Conservation (phyloP, 2,797 vertebrate species). For the Sylvia borin region DNA sequence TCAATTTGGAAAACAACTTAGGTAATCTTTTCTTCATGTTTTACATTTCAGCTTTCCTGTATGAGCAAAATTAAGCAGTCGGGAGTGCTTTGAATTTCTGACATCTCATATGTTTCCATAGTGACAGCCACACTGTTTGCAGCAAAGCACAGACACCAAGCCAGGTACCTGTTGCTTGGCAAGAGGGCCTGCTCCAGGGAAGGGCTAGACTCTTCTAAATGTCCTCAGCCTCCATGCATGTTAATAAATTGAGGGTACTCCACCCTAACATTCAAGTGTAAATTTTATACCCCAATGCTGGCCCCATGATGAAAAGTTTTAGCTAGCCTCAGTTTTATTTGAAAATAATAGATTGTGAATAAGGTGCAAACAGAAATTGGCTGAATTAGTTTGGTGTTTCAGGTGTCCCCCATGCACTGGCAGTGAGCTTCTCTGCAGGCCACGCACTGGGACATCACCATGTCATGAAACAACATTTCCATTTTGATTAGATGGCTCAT, state of each 20-base stretch:
- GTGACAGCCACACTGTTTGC: not conserved
- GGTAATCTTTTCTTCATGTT: not conserved
- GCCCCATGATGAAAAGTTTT: not conserved
- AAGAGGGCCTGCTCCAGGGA: not conserved
- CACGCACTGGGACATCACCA: rapidly evolving
- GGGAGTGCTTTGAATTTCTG: constrained; percentile 19
- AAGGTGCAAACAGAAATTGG: not conserved
- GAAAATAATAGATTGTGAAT: not conserved
- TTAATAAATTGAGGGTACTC: not conserved
- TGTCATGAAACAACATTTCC: not conserved
- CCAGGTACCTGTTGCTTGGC: not conserved
- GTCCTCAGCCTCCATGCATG: rapidly evolving
- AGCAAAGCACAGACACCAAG: not conserved
- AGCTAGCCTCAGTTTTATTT: not conserved
- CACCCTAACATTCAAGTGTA: not conserved
- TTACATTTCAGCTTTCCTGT: not conserved
- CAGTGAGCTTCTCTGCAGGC: not conserved
- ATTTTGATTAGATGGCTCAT: not conserved
- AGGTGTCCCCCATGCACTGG: not conserved
- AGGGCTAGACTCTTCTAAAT: not conserved
- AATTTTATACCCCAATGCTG: not conserved
- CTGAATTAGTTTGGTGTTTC: not conserved
- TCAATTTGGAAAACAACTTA: not conserved
- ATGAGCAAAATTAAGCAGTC: not conserved
- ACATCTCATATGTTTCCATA: not conserved